phyloP scores from a whole-genome alignment of 2,888 invertebrate genomes.

The Drosophila antonietae region DNA sequence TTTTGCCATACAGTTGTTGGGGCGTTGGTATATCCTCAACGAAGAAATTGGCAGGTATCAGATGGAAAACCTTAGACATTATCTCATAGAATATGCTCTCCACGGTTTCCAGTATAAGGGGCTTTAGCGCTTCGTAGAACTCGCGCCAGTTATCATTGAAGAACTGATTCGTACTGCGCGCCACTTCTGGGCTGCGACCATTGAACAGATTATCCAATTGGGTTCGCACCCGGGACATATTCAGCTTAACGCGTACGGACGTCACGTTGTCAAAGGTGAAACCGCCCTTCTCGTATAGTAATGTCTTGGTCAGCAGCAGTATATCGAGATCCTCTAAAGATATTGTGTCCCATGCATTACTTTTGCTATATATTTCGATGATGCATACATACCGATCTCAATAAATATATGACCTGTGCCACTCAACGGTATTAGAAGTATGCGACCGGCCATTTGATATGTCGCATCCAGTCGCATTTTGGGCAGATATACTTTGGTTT shows the following conservation, averaged over 20 bases:
- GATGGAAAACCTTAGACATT: slow-evolving; percentile 88
- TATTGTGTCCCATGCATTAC: background rate
- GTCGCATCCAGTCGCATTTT: slow-evolving; percentile 88
- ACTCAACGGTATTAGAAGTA: slow-evolving; percentile 88
- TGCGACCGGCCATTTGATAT: slow-evolving; percentile 88
- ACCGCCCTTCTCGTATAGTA: slow-evolving; percentile 87
- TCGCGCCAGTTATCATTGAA: slow-evolving; percentile 90
- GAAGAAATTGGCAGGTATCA: slow-evolving; percentile 89
- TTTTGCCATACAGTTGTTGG: slow-evolving; percentile 58
- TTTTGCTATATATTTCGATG: background rate
- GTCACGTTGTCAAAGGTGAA: slow-evolving; percentile 89
- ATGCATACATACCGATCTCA: slow-evolving; percentile 87
- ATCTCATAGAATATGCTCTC: slow-evolving; percentile 88
- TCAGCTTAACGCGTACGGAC: slow-evolving; percentile 87
- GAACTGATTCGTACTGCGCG: slow-evolving; percentile 89
- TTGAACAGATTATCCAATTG: slow-evolving; percentile 88
- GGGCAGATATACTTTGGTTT: slow-evolving; percentile 87
- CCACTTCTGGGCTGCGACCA: slow-evolving; percentile 82
- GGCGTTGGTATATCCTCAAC: slow-evolving; percentile 86
- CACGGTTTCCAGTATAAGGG: slow-evolving; percentile 88
- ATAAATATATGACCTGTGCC: slow-evolving; percentile 89
- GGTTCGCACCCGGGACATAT: slow-evolving; percentile 87
- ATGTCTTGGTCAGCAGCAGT: slow-evolving; percentile 87
- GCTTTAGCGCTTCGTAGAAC: slow-evolving; percentile 88
- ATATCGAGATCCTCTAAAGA: slow-evolving; percentile 87